phyloP scores from a whole-genome alignment of 2,888 invertebrate species.

The Eupithecia vulgata region DNA sequence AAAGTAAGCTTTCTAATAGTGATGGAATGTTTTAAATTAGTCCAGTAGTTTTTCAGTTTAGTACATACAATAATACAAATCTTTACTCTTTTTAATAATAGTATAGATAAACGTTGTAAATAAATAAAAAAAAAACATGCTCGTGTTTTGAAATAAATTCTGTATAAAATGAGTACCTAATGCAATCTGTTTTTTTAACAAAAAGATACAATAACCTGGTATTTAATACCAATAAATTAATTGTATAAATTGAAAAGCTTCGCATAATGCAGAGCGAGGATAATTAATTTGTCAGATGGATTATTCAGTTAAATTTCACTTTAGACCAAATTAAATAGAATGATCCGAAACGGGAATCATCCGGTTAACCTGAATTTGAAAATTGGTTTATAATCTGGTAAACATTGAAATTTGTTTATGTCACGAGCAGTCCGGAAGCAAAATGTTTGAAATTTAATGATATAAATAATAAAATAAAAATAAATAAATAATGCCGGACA shows the following conservation, averaged over 20 bases:
- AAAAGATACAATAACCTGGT: not conserved
- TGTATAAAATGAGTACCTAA: too few relatives aligned
- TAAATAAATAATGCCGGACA: too few relatives aligned
- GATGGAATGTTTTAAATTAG: too few relatives aligned
- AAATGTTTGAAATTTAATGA: not conserved
- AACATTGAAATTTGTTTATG: not conserved
- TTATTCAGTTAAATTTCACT: constrained; percentile 17
- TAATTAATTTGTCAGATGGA: constrained; percentile 20
- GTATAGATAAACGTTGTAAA: too few relatives aligned
- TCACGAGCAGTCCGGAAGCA: not conserved
- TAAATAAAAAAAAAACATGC: too few relatives aligned
- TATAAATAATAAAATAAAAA: too few relatives aligned
- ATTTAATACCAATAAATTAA: not conserved
- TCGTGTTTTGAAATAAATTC: too few relatives aligned
- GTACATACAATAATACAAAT: too few relatives aligned
- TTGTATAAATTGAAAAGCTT: constrained; percentile 14
- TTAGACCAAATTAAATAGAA: constrained; percentile 3
- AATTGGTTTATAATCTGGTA: constrained; percentile 4
- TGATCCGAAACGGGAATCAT: not conserved
- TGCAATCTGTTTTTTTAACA: not conserved
- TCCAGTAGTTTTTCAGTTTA: too few relatives aligned
- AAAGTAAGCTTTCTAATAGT: too few relatives aligned
- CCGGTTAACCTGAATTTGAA: not conserved
- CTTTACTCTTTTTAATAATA: too few relatives aligned
- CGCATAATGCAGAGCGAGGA: constrained; percentile 16